Conservation (phyloP, 2,888 invertebrate genomes). For the Luperina nickerlii region DNA sequence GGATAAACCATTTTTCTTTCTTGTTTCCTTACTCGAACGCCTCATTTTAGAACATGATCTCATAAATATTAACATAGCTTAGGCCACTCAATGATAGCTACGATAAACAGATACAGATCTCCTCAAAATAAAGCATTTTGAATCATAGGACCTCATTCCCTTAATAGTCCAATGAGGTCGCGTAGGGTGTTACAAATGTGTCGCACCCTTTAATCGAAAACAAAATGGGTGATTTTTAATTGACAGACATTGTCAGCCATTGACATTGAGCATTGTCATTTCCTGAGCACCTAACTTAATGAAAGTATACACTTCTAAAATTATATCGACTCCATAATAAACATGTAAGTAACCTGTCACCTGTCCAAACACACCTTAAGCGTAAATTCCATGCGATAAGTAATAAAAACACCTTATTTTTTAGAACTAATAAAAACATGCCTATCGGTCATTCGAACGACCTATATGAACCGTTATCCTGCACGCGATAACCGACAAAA, state of each 20-base stretch:
- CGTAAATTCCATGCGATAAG: slow-evolving; percentile 71
- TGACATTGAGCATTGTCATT: background rate
- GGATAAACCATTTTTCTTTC: background rate
- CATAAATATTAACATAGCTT: slow-evolving; percentile 2
- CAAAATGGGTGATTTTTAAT: slow-evolving; percentile 30
- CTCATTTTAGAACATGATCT: background rate
- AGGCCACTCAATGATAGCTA: background rate
- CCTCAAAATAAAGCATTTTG: slow-evolving; percentile 10
- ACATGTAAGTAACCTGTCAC: slow-evolving; percentile 44
- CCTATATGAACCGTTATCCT: slow-evolving; percentile 75
- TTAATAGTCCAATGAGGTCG: slow-evolving; percentile 15
- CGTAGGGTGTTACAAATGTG: slow-evolving; percentile 17
- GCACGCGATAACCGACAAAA: slow-evolving; percentile 69
- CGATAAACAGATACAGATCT: slow-evolving; percentile 23
- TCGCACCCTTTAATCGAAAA: slow-evolving; percentile 22
- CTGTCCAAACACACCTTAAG: slow-evolving; percentile 46
- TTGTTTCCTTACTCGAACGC: background rate
- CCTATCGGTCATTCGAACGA: slow-evolving; percentile 70
- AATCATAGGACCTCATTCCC: slow-evolving; percentile 17
- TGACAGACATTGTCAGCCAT: slow-evolving; percentile 24
- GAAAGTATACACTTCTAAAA: slow-evolving; percentile 36
- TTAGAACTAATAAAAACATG: slow-evolving; percentile 75
- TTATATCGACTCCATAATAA: slow-evolving; percentile 16
- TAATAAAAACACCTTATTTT: slow-evolving; percentile 72
- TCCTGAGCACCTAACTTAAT: slow-evolving; percentile 37